phyloP scores from a whole-genome alignment of 2,888 invertebrate species.

The Coleophora flavipennella region DNA sequence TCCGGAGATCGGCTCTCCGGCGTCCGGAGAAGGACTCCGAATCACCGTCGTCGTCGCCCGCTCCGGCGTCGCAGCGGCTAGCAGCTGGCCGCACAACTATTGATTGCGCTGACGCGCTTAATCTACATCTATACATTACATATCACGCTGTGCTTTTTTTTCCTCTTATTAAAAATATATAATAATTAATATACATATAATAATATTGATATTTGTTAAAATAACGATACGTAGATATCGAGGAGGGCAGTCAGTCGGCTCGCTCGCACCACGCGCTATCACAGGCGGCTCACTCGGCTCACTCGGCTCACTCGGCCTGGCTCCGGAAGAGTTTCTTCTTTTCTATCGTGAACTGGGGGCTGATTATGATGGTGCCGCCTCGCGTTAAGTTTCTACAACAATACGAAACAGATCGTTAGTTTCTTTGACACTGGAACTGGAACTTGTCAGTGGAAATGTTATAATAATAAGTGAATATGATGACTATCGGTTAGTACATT shows the following conservation, averaged over 20 bases:
- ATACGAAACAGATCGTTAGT: conserved; percentile 21
- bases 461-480: too few relatives aligned
- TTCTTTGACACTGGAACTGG: not conserved
- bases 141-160: conserved; percentile 72
- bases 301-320: conserved; percentile 68
- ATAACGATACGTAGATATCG: conserved; percentile 69
- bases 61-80: too few relatives aligned
- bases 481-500: too few relatives aligned
- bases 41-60: too few relatives aligned
- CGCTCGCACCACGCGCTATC: conserved; percentile 50
- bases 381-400: conserved; percentile 83
- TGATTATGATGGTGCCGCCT: conserved; percentile 90
- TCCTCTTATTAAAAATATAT: conserved; percentile 71
- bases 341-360: conserved; percentile 89
- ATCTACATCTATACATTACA: conserved; percentile 68
- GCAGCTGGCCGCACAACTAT: too few relatives aligned
- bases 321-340: conserved; percentile 94
- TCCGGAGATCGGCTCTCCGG: too few relatives aligned
- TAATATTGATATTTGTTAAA: conserved; percentile 72
- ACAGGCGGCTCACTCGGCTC: conserved; percentile 59
- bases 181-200: conserved; percentile 66
- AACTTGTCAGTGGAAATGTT: too few relatives aligned
- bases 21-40: too few relatives aligned
- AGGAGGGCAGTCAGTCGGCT: conserved; percentile 68
- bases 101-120: conserved; percentile 32